Conservation (phyloP, 1,140 invertebrate species). For the Neoseiulus cucumeris region DNA sequence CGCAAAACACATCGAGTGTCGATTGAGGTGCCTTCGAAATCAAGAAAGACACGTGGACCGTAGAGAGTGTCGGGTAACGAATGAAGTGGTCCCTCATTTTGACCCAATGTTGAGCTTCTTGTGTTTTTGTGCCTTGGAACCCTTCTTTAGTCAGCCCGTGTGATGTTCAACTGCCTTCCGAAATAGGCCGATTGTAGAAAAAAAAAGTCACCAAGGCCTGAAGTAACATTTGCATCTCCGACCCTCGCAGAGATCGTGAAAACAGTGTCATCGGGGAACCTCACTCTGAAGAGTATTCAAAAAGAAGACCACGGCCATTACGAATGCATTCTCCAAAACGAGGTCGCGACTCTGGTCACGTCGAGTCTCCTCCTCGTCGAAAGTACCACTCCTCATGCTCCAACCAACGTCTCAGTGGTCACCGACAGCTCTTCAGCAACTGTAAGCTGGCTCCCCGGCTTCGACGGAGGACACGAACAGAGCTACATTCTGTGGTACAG, state of each 20-base stretch:
- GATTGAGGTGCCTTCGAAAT: too few species aligned
- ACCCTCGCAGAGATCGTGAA: background rate
- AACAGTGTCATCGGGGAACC: slow-evolving; percentile 40
- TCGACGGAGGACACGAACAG: slow-evolving; percentile 83
- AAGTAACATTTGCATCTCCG: too few species aligned
- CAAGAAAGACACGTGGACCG: too few species aligned
- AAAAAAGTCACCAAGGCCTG: too few species aligned
- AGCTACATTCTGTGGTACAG: slow-evolving; percentile 72
- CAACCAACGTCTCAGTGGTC: slow-evolving; percentile 66
- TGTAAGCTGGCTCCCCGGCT: slow-evolving; percentile 74
- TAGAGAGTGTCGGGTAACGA: too few species aligned
- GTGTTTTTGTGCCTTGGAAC: too few species aligned
- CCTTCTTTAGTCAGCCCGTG: too few species aligned
- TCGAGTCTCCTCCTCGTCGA: slow-evolving; percentile 75
- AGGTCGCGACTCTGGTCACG: slow-evolving; percentile 72
- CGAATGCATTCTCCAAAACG: slow-evolving; percentile 79
- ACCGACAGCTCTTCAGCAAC: slow-evolving; percentile 66
- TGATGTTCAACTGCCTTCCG: too few species aligned
- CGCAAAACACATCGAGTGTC: too few species aligned
- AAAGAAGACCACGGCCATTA: slow-evolving; percentile 78
- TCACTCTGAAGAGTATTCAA: slow-evolving; percentile 66
- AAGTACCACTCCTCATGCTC: slow-evolving; percentile 76
- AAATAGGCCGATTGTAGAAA: too few species aligned
- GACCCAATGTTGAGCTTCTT: too few species aligned
- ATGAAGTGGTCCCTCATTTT: too few species aligned